Evolutionary conservation across 2,888 invertebrate species (phyloP).

Genomic region (Cerastoderma edule): DNA sequence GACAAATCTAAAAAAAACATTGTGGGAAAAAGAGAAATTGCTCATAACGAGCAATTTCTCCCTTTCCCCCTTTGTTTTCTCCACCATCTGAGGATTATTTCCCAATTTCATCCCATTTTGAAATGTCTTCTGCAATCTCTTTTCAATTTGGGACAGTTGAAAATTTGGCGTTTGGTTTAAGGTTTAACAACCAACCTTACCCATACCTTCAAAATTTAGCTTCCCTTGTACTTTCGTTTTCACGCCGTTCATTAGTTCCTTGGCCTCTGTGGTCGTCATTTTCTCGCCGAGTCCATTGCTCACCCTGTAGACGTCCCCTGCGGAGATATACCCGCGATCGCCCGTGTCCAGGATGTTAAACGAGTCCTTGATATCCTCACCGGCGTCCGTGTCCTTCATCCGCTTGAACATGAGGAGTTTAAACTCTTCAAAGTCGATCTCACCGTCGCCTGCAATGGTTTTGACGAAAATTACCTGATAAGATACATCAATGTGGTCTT

Average conservation of each 20-base stretch:
- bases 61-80: too few relatives aligned
- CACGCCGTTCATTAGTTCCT: conserved; percentile 48
- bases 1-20: too few relatives aligned
- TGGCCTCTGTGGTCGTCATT: conserved; percentile 40
- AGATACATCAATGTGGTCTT: too few relatives aligned
- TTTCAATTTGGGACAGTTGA: too few relatives aligned
- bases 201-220: conserved; percentile 60
- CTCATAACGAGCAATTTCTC: too few relatives aligned
- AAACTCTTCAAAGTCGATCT: conserved; percentile 61
- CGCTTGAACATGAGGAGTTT: conserved; percentile 48
- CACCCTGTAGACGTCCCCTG: conserved; percentile 45
- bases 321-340: conserved; percentile 53
- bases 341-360: conserved; percentile 67
- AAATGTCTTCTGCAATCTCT: too few relatives aligned
- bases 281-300: conserved; percentile 50
- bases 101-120: too few relatives aligned
- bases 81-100: too few relatives aligned
- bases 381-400: conserved; percentile 54
- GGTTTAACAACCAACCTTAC: too few relatives aligned
- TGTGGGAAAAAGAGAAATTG: too few relatives aligned
- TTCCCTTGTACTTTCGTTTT: conserved; percentile 56
- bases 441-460: conserved; percentile 57
- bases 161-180: too few relatives aligned
- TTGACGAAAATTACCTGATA: too few relatives aligned
- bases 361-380: conserved; percentile 51